A percentile compares a stretch with the other conserved stretches of the same genome.
phyloP scores from a whole-genome alignment of 2,888 invertebrate species.

The Gisinianus flammeolus region DNA sequence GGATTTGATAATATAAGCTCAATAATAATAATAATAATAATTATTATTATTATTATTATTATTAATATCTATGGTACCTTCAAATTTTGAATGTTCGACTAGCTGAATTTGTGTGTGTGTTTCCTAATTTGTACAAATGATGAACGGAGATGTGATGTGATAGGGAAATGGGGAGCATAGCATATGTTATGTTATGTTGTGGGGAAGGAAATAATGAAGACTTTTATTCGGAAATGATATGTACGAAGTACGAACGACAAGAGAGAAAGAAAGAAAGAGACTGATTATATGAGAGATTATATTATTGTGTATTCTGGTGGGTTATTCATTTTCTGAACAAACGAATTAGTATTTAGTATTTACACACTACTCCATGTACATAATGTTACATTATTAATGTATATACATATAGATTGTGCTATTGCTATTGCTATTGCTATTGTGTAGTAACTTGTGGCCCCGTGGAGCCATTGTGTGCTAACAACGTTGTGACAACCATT shows the following conservation, averaged over 20 bases:
- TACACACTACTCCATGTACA: not conserved
- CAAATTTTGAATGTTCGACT: too few species aligned
- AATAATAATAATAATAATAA: too few species aligned
- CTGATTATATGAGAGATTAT: not conserved
- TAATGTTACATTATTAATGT: too few species aligned
- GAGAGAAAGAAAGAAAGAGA: not conserved
- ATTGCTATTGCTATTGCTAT: too few species aligned
- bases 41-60: too few species aligned
- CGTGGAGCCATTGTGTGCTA: conserved; percentile 39
- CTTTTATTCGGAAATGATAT: conserved; percentile 12
- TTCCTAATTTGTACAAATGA: too few species aligned
- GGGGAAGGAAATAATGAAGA: conserved; percentile 22
- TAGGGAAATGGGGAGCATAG: conserved; percentile 4
- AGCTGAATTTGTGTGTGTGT: too few species aligned
- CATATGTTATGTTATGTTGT: not conserved
- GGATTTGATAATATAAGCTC: too few species aligned
- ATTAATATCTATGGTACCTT: too few species aligned
- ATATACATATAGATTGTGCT: too few species aligned
- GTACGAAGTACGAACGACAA: not conserved
- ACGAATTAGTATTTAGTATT: conserved; percentile 8
- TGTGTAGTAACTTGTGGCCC: conserved; percentile 29
- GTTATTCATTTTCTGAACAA: not conserved
- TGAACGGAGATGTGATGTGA: not conserved
- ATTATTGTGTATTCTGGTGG: not conserved
- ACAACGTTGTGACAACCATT: conserved; percentile 52